Evolutionary conservation across 2,888 invertebrate genomes (phyloP), one percentile per base, ranked within the genome.

Genomic region (Lumbricus terrestris): DNA sequence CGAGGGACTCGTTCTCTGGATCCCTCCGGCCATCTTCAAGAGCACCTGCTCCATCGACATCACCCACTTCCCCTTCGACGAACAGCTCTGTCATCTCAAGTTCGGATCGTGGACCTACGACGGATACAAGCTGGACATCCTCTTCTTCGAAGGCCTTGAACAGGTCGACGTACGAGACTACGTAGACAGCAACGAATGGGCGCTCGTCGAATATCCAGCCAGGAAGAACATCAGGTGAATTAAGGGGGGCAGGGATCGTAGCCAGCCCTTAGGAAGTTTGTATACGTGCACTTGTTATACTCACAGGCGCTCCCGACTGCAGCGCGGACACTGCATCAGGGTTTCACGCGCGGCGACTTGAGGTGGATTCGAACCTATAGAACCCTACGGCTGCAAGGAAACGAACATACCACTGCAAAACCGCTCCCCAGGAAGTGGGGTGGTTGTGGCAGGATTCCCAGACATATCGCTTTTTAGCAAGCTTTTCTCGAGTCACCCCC

Each of bases 101-200:
- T 95, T 95, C 91, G 95, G 95, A 82, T 94, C 94, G 3, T 95
- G 95, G 95, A 93, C 94, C 3, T 94, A 95, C 92, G 93, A 94
- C 90, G 94, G 94, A 23, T 91, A 92, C 89, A 93, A 94, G 91
- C 89, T 92, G 38, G 92, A 92, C 85, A 89, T 92, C 35, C 91
- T 92, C 69, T 91, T 91, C 89, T 89, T 90, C 42, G 91, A 91
- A 15, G 34, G 90, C 23, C 88, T 91, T 5, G 91, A 90, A 34
- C 83, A 90, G 88, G 90, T 92, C n/a, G 92, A 92, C 83, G 89
- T 91, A 0, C 92, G 92, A 38, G 94, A 94, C 90, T 95, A 94
- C 91, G 93, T 94, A 29, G 90, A 91, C 69, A 95, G 94, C 92
- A 95, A 95, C 92, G 94, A 95, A 20, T 95, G 95, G 95, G 92